phyloP scores from a whole-genome alignment of 2,888 invertebrate genomes.

The Acanthosepion esculentum region DNA sequence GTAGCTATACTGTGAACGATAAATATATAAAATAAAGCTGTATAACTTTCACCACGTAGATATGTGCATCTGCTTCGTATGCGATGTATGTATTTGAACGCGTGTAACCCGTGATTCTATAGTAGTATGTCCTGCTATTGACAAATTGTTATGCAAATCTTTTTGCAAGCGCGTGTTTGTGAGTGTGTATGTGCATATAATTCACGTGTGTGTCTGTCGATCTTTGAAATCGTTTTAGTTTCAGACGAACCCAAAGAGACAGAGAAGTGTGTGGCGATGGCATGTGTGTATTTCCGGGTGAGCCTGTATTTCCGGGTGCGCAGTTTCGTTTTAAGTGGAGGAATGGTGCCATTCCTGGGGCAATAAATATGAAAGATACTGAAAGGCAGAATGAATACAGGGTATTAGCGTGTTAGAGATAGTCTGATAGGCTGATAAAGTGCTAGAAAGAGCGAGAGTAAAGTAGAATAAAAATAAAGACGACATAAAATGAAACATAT shows the following conservation, averaged over 20 bases:
- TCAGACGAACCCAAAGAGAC: neutral
- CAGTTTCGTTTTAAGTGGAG: neutral
- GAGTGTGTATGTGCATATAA: neutral
- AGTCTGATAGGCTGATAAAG: neutral
- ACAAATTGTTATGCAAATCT: neutral
- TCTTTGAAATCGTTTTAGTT: too few relatives aligned
- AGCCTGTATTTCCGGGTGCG: neutral
- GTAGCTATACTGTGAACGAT: too few relatives aligned
- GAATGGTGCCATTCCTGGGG: neutral
- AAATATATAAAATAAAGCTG: too few relatives aligned
- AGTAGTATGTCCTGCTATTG: too few relatives aligned
- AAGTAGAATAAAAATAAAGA: neutral
- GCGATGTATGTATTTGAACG: too few relatives aligned
- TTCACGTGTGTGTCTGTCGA: neutral
- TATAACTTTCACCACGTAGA: too few relatives aligned
- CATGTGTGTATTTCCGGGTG: neutral
- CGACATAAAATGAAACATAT: neutral
- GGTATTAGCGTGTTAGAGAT: neutral
- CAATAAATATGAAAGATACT: neutral
- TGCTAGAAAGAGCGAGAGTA: neutral
- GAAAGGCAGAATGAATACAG: neutral
- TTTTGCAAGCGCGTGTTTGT: neutral
- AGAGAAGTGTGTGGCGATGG: neutral
- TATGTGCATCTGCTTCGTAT: too few relatives aligned
- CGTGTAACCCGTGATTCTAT: too few relatives aligned